Base-by-base conservation (phyloP, 53 echinoderm and acorn worm species). In the Mesocentrotus franciscanus region DNA sequence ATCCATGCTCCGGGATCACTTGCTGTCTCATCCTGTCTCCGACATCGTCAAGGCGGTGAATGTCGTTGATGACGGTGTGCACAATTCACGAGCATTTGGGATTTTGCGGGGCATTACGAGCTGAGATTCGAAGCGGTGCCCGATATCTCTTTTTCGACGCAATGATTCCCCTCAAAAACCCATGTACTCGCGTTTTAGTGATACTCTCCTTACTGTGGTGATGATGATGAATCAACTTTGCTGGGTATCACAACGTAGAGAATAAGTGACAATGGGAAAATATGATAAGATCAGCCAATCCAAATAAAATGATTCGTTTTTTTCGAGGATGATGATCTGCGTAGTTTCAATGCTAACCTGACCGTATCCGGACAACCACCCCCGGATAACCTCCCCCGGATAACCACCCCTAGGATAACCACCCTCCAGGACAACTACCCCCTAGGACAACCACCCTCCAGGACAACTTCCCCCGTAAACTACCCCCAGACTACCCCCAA, bases 71-170 rank as follows among this genome's bases (percentile, higher is more conserved):
- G 14, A 13, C 59, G 87, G n/a, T 87, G 87, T 12, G 32, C 14
- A 32, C 36, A 91, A 91, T 3, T 92, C 92, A 39, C 85, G 61
- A 94, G 87, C 95, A 85, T 94, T 94, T 94, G 95, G 95, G 95
- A 94, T 94, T 94, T 94, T 94, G 95, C 87, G 95, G 95, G 95
- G 95, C 95, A 94, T 94, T 94, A 94, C 95, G 95, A 94, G 9
- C 1, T 16, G 60, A 93, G 81, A 60, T 14, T 81, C 61, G 78
- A 78, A 81, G 7, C 16, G 66, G 56, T 59, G 32, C 13, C 29
- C 61, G 76, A 75, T 59, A 7, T 59, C 79, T 59, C 30, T 81
- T 55, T 61, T 1, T 85, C 26, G 15, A 85, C 95, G 95, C 70
- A 94, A 94, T 94, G 87, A 94, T 70, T 27, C 95, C 95, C 95